phyloP scores from a whole-genome alignment of 2,113 vertebrate species.

The Marmota flaviventris region DNA sequence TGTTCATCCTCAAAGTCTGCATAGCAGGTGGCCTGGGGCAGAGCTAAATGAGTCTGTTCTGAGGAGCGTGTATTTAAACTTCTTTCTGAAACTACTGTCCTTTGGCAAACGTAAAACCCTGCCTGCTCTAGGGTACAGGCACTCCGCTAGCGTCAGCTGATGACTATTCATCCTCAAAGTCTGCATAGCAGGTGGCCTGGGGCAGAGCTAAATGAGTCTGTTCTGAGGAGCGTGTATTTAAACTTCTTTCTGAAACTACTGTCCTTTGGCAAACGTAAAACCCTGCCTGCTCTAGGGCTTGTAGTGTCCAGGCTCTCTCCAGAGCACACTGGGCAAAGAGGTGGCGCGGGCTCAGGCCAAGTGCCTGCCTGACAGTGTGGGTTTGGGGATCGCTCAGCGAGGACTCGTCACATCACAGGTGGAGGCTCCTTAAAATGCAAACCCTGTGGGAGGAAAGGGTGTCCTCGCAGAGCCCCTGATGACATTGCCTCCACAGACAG shows the following conservation, averaged over 20 bases:
- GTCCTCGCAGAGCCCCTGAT: too few relatives aligned
- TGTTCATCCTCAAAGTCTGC: background rate
- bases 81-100: background rate
- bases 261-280: too few relatives aligned
- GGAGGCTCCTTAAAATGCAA: background rate
- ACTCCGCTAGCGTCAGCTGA: accelerated
- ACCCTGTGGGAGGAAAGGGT: background rate
- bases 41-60: background rate
- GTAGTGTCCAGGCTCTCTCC: too few relatives aligned
- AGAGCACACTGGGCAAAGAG: background rate
- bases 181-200: background rate
- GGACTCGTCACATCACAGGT: background rate
- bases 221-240: background rate
- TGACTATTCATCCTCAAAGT: background rate
- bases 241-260: background rate
- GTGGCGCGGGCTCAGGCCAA: accelerated
- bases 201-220: background rate
- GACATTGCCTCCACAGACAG: too few relatives aligned
- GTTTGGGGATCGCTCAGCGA: accelerated
- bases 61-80: background rate
- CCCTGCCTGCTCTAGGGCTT: background rate
- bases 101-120: too few relatives aligned
- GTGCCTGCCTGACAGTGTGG: too few relatives aligned
- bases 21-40: background rate
- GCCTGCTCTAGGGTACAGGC: background rate